Conservation (phyloP, 2,888 invertebrate species). For the Galerucella nymphaeae region DNA sequence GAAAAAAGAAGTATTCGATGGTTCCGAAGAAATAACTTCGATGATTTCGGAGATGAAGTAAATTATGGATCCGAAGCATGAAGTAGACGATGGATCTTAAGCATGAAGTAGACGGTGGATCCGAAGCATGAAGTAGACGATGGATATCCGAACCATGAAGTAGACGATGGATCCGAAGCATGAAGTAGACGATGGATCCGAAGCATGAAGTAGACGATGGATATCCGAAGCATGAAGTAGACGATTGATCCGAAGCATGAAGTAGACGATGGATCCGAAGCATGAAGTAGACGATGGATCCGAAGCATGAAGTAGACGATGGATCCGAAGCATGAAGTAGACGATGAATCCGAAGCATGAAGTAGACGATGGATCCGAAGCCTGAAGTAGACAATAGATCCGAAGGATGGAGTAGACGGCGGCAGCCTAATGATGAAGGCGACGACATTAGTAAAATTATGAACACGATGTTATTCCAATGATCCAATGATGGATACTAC, state of each 20-base stretch:
- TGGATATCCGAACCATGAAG: neutral
- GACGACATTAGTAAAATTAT: neutral
- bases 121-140: neutral
- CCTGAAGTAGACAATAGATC: too few species aligned
- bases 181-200: neutral
- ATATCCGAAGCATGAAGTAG: neutral
- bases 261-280: too few species aligned
- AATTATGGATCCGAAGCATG: too few species aligned
- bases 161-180: neutral
- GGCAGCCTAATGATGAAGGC: neutral
- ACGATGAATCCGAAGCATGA: too few species aligned
- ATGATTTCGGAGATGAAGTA: too few species aligned
- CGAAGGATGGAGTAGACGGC: neutral
- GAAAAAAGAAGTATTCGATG: too few species aligned
- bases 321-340: too few species aligned
- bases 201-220: neutral
- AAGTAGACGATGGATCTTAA: too few species aligned
- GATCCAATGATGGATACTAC: constrained; percentile 6
- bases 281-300: neutral
- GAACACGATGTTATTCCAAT: neutral
- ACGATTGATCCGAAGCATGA: neutral
- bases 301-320: neutral
- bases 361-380: too few species aligned
- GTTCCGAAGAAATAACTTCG: too few species aligned
- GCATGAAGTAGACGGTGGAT: neutral